phyloP scores from a whole-genome alignment of 2,797 vertebrate genomes.

The Rhincodon typus region DNA sequence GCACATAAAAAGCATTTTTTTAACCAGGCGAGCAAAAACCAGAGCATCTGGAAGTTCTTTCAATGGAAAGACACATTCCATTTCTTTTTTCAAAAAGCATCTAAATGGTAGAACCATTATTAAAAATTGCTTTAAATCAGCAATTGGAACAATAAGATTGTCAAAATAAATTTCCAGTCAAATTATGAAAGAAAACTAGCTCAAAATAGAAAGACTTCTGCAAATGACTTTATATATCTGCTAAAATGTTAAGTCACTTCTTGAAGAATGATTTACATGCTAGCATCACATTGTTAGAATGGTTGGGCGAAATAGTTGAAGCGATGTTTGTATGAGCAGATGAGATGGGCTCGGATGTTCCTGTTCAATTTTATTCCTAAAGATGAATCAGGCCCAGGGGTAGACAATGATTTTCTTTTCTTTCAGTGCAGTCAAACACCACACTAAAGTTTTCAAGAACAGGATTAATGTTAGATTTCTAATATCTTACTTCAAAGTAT shows the following conservation, averaged over 20 bases:
- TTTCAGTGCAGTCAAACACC: not conserved
- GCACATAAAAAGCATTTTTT: slow-evolving; percentile 19
- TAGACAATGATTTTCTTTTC: not conserved
- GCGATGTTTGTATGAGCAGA: not conserved
- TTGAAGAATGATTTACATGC: not conserved
- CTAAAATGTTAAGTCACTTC: not conserved
- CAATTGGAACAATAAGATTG: not conserved
- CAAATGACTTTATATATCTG: not conserved
- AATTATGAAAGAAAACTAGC: not conserved
- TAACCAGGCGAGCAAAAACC: not conserved
- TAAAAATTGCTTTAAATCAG: slow-evolving; percentile 3
- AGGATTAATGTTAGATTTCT: not conserved
- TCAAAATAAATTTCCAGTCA: slow-evolving; percentile 25
- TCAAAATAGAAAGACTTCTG: not conserved
- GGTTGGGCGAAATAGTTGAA: not conserved
- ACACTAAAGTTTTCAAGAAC: too few species aligned
- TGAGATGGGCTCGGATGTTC: not conserved
- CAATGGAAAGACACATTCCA: not conserved
- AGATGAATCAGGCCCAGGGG: not conserved
- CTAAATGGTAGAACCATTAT: not conserved
- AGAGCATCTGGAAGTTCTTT: slow-evolving; percentile 31
- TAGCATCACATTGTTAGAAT: not conserved
- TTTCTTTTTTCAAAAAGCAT: not conserved
- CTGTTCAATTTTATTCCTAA: not conserved
- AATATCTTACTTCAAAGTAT: not conserved